Base-by-base conservation (phyloP, 1,140 invertebrate species). In the Tigriopus japonicus region DNA sequence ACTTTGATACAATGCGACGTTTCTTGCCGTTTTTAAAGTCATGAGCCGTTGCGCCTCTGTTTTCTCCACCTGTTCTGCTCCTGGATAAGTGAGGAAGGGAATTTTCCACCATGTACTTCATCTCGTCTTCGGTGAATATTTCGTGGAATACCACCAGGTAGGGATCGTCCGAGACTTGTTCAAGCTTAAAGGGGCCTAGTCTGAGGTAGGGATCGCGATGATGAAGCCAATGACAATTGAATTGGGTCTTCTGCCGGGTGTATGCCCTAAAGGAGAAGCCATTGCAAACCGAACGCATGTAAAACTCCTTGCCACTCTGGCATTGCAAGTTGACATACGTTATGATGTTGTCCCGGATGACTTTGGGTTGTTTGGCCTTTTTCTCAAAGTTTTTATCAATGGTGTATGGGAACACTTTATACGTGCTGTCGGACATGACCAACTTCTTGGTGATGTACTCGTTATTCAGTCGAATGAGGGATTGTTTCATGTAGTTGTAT, bases 121-220 rank as follows among this genome's bases (percentile, higher is more conserved):
- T 58, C 9, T 58, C 56, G 28, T 52, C 15, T 2, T 58, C 56
- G 2, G 56, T 58, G 15, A 58, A 42, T 21, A 58, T 19, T 6
- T 58, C 24, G 15, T 21, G 15, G 14, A 58, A 17, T 6, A 58
- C 28, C 56, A 58, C 42, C 2, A 17, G 24, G 6, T 17, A 28
- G 12, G 56, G 56, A 42, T 40, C 23, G 15, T 40, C 23, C 19
- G 28, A 42, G 15, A 42, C 28, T 6, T 42, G 17, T 42, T 58
- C 56, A 1, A 42, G 12, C 23, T 58, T 58, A 23, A 58, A 43
- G 15, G 56, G 56, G 6, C 28, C 56, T 5, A 58, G 35, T 14
- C 41, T 17, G 3, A 58, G 15, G 35, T 52, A 58, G 1, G 56
- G 56, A 58, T 58, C 56, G 2, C 35, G 17, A 42, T 58, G 56